Evolutionary conservation across 2,888 invertebrate genomes (phyloP).

Genomic region (Ditylenchus weischeri): DNA sequence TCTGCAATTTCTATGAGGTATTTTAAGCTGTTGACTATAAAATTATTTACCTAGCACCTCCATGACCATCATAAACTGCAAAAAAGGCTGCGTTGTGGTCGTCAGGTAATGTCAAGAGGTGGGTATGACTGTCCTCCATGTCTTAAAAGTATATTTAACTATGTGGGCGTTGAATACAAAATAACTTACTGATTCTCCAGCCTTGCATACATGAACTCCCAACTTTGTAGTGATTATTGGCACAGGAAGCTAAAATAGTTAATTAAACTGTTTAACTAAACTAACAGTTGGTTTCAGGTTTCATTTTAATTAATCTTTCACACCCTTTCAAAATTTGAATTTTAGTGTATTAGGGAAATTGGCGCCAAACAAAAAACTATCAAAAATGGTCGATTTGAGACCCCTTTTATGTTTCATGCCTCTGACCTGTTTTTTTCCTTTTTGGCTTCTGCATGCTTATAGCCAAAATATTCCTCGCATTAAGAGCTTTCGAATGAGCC

Average conservation of each 20-base stretch:
- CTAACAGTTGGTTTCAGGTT: no score
- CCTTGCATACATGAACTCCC: constrained; percentile 86
- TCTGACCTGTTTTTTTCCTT: no score
- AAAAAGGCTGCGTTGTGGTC: constrained; percentile 73
- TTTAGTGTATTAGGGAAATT: no score
- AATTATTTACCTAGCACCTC: constrained; percentile 1
- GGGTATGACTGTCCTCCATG: constrained; percentile 99
- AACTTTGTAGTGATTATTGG: constrained; percentile 63
- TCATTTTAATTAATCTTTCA: no score
- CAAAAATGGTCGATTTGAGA: no score
- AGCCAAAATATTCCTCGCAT: no score
- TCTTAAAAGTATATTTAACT: constrained; percentile 51
- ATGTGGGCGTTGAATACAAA: neutral
- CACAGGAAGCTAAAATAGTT: constrained; percentile 34
- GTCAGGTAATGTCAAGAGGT: constrained; percentile 77
- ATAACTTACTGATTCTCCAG: constrained; percentile 78
- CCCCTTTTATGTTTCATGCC: no score
- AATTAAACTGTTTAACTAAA: no score
- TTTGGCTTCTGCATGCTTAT: no score
- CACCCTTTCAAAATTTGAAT: no score
- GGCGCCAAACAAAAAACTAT: no score
- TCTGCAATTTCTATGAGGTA: constrained; percentile 71
- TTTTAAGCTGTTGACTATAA: constrained; percentile 94
- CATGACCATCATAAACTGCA: constrained; percentile 18
- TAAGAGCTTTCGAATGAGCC: no score